Evolutionary conservation across 1,140 invertebrate species (phyloP).

Genomic region (Bacillus rossius): DNA sequence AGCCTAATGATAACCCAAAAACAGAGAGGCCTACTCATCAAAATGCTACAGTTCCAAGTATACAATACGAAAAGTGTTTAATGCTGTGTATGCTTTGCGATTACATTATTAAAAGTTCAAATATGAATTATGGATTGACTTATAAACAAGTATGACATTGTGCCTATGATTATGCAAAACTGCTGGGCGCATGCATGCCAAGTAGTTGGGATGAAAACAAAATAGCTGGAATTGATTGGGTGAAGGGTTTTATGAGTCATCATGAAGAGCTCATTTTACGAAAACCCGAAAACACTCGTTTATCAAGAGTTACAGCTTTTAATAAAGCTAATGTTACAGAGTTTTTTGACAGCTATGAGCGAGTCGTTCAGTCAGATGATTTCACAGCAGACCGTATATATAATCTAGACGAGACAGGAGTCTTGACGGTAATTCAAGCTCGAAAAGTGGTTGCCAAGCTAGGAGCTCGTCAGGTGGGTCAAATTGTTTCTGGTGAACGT

Average conservation of each 20-base stretch:
- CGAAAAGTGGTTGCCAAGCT: conserved; percentile 34
- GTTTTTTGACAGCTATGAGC: conserved; percentile 36
- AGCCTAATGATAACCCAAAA: not conserved
- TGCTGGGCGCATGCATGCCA: not conserved
- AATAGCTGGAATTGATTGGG: conserved; percentile 2
- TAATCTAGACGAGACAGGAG: conserved; percentile 40
- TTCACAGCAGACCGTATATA: conserved; percentile 26
- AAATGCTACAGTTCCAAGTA: no score
- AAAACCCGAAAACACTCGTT: conserved; percentile 38
- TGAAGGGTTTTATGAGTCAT: conserved; percentile 33
- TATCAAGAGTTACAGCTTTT: conserved; percentile 37
- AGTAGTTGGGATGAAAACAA: conserved; percentile 13
- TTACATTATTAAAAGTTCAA: not conserved
- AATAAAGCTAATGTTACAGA: conserved; percentile 34
- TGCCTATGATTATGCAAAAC: not conserved
- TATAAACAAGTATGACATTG: not conserved
- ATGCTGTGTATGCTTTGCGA: not conserved
- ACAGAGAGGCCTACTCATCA: no score
- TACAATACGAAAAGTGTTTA: not conserved
- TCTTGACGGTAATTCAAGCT: conserved; percentile 39
- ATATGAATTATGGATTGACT: not conserved
- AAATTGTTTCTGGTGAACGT: conserved; percentile 25
- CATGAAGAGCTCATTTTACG: conserved; percentile 32
- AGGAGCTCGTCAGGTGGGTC: conserved; percentile 30
- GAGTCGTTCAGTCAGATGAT: conserved; percentile 25